Evolutionary conservation across 2,113 vertebrate species (phyloP), one percentile per base, ranked within the genome.

Genomic region (Aphelocoma coerulescens): DNA sequence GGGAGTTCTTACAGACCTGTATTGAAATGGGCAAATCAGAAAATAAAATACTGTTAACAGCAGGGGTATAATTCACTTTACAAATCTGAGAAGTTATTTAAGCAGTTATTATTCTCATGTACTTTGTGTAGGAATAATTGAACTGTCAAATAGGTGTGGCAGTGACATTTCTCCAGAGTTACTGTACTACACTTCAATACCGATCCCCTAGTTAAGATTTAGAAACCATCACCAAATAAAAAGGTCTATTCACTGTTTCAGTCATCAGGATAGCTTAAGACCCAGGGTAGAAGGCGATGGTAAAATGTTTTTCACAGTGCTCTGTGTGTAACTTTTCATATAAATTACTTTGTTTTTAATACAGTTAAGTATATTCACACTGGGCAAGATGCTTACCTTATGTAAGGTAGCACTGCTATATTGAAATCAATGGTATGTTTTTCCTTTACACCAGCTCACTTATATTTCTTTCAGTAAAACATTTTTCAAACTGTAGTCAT

Each of bases 381-480:
- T 58, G 46, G 39, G 63, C 3, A 37, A 75, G 52, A 58, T 72
- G 35, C 55, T 93, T 57, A 37, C 62, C 39, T 68, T 41, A 7
- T 5, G 2, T 77, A 52, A 89, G 52, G 66, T 49, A 79, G 21
- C 39, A 14, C 18, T 79, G 41, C 51, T 94, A 1, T 28, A 16
- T 26, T 85, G 66, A 77, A 91, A 62, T 55, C 65, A 39, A 20
- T 57, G 44, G 8, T 32, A 21, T 55, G 30, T 83, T 79, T 85
- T 82, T 63, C 66, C 49, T 78, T 91, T 61, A 27, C 10, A 48
- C 7, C 20, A 58, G 11, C n/a, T 87, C 21, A 26, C 9, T 92
- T 96, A 39, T 41, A 84, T 80, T 96, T 96, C 87, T 94, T 92
- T 80, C 89, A 86, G 73, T 93, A 95, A 89, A 97, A 93, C 68